Evolutionary conservation across 2,888 invertebrate genomes (phyloP).

Genomic region (Gortyna flavago): DNA sequence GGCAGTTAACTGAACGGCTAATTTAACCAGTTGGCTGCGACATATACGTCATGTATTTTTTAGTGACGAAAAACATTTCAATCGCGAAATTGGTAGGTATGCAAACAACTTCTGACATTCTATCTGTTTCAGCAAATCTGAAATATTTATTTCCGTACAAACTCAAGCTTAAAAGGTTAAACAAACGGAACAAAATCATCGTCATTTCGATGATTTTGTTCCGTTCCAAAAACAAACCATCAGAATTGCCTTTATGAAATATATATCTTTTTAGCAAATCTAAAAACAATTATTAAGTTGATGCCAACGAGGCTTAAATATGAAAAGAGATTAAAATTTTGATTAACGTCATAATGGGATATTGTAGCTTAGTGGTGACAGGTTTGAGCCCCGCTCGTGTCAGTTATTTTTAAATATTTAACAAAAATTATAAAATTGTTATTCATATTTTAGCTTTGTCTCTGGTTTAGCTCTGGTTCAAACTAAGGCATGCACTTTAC

Average conservation of each 20-base stretch:
- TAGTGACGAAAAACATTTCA: neutral
- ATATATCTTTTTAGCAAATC: neutral
- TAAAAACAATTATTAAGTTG: slow-evolving; percentile 26
- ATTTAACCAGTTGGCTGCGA: no score
- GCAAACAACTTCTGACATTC: neutral
- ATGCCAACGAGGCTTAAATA: slow-evolving; percentile 11
- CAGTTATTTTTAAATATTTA: neutral
- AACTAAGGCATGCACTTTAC: no score
- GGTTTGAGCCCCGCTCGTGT: neutral
- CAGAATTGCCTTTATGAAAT: neutral
- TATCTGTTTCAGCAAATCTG: neutral
- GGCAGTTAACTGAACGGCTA: no score
- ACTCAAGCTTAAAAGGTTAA: slow-evolving; percentile 1
- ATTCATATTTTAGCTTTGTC: neutral
- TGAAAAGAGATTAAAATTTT: slow-evolving; percentile 30
- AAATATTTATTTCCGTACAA: neutral
- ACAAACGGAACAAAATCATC: neutral
- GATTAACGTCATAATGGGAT: slow-evolving; percentile 16
- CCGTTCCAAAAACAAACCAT: neutral
- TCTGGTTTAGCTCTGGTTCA: neutral
- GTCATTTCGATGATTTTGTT: no score
- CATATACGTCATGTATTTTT: neutral
- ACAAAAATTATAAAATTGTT: neutral
- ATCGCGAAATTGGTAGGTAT: neutral
- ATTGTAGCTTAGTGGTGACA: slow-evolving; percentile 17